Percentiles rank a stretch among this genome's conserved stretches.
Evolutionary conservation across 53 echinoderm and acorn worm species (phyloP).

Genomic region (Apostichopus leukothele): DNA sequence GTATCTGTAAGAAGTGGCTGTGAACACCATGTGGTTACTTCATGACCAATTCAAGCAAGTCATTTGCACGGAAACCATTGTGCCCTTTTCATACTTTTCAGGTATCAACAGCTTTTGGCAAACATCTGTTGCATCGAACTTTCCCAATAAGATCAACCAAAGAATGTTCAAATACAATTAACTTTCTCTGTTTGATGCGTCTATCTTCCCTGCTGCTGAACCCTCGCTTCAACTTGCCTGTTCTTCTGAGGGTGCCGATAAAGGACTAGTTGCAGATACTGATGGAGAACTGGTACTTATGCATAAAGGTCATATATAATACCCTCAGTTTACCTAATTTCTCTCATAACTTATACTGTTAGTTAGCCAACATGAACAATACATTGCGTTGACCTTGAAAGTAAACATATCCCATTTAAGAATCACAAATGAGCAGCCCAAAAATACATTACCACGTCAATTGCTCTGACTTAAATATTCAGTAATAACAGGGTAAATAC

Average conservation of each 20-base stretch:
- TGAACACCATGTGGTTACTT: slow-evolving; percentile 36
- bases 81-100: slow-evolving; percentile 8
- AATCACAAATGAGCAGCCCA: too few relatives aligned
- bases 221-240: neutral
- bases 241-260: slow-evolving; percentile 4
- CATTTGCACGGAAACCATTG: slow-evolving; percentile 42
- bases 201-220: neutral
- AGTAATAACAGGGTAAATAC: too few relatives aligned
- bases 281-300: neutral
- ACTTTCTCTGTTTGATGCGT: slow-evolving; percentile 48
- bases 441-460: too few relatives aligned
- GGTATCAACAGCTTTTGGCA: neutral
- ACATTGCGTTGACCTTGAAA: too few relatives aligned
- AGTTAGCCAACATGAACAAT: too few relatives aligned
- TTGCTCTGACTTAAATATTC: too few relatives aligned
- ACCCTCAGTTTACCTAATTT: too few relatives aligned
- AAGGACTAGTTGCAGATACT: neutral
- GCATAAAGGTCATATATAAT: too few relatives aligned
- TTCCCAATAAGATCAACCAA: slow-evolving; percentile 14
- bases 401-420: too few relatives aligned
- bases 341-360: too few relatives aligned
- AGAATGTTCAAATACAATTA: slow-evolving; percentile 57
- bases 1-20: slow-evolving; percentile 45
- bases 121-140: slow-evolving; percentile 23
- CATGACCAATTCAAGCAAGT: slow-evolving; percentile 47